Base-by-base conservation (phyloP, 1,140 invertebrate species). In the Drosophila kanapiae region DNA sequence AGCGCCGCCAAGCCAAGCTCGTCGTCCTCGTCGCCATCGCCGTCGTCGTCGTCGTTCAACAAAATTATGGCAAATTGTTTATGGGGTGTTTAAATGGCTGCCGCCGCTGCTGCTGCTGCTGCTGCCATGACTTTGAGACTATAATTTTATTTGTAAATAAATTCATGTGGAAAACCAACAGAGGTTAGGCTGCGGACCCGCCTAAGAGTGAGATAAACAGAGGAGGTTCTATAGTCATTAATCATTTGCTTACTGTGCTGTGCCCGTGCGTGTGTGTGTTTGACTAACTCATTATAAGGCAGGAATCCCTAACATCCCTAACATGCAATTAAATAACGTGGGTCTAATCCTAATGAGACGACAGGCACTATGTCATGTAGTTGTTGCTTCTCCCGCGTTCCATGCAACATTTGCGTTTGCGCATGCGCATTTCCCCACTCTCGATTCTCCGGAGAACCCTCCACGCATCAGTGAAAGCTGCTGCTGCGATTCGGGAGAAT, bases 91-190 rank as follows among this genome's bases (percentile, higher is more conserved):
- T 87, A 88, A 87, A 88, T 88, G 83, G 83, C 9, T 59, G 53
- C 27, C 49, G 45, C 38, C 47, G 59, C 7, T 31, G 49, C 13
- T 43, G 58, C 16, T 58, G 29, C 16, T 54, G 48, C 7, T 42
- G 59, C 18, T 76, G 61, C 65, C 75, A 57, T 65, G 72, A 75
- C 62, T 74, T 78, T 76, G 80, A 76, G 76, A 72, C 85, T 88
- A 90, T 88, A 88, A 88, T 88, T 90, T 88, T 90, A 88, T 90
- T 90, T 90, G 84, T 88, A 90, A 88, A 88, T 88, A 81, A 88
- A 88, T 88, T 90, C 85, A 90, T 82, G 67, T 72, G 74, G 76
- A 88, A 88, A 90, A 90, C 85, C 81, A 88, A 88, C 85, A 90
- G 61, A 49, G 47, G 65, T 62, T 63, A 63, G 75, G 53, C 58